Conservation (phyloP, 2,888 invertebrate genomes). For the Macrosoma leucophasiata region DNA sequence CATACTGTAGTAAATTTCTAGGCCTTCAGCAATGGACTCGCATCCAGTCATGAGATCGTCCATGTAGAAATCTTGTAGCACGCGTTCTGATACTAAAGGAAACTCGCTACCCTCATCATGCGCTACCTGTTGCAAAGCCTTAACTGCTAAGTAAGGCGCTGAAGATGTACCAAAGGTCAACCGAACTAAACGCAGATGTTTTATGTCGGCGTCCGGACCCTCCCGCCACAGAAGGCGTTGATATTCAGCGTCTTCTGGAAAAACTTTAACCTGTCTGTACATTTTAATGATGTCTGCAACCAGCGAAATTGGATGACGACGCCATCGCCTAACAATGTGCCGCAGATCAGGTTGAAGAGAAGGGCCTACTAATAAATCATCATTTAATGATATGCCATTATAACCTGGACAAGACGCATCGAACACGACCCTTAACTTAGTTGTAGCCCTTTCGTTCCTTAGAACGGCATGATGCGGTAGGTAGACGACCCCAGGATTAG, state of each 20-base stretch:
- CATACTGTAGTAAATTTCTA: conserved; percentile 22
- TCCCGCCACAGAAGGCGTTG: conserved; percentile 4
- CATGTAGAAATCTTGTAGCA: conserved; percentile 20
- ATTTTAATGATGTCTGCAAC: conserved; percentile 4
- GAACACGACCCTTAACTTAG: conserved; percentile 16
- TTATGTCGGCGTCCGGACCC: conserved; percentile 1
- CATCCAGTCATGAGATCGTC: conserved; percentile 26
- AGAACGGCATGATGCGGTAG: conserved; percentile 17
- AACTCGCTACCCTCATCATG: conserved; percentile 15
- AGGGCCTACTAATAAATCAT: conserved; percentile 20
- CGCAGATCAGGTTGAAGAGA: conserved; percentile 20
- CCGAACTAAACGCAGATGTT: conserved; percentile 1
- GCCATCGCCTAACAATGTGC: conserved; percentile 20
- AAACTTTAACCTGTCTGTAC: conserved; percentile 1
- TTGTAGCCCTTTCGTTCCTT: conserved; percentile 15
- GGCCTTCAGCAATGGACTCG: conserved; percentile 17
- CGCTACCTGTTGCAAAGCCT: conserved; percentile 17
- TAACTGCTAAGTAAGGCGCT: conserved; percentile 21
- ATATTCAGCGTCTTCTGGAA: background rate
- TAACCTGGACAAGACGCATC: conserved; percentile 4
- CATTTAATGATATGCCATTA: conserved; percentile 25
- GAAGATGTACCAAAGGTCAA: conserved; percentile 17
- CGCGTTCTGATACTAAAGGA: conserved; percentile 12
- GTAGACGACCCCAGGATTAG: conserved; percentile 10
- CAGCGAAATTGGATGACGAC: conserved; percentile 1